Percentiles rank a stretch among this genome's conserved stretches.
Evolutionary conservation across 30 jellyfish, hydroid and myxozoan species (phyloP).

Genomic region (Turritopsis rubra): DNA sequence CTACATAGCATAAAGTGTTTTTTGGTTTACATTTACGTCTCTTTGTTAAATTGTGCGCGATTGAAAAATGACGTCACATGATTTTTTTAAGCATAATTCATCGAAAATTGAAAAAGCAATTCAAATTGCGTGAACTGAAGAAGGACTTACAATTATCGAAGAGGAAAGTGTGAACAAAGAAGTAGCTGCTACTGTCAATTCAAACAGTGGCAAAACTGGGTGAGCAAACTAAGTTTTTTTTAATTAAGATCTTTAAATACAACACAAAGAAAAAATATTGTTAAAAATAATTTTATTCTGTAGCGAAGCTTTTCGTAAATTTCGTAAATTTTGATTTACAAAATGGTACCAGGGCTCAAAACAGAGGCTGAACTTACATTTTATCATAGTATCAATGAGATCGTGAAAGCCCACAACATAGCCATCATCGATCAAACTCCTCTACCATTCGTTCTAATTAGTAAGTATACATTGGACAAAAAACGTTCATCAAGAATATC

Average conservation of each 20-base stretch:
- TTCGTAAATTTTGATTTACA: too few relatives aligned
- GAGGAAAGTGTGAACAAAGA: not conserved
- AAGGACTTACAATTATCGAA: not conserved
- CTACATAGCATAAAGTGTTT: not conserved
- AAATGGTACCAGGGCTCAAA: not conserved
- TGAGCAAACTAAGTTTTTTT: not conserved
- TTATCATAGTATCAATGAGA: not conserved
- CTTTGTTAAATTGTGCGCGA: not conserved
- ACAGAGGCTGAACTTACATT: not conserved
- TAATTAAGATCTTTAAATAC: not conserved
- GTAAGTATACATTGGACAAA: too few relatives aligned
- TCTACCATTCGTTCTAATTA: too few relatives aligned
- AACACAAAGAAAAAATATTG: not conserved
- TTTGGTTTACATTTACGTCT: not conserved
- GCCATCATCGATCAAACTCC: too few relatives aligned
- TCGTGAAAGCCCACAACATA: not conserved
- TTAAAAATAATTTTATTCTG: not conserved
- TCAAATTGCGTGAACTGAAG: not conserved
- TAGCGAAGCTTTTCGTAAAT: not conserved
- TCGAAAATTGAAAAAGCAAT: not conserved
- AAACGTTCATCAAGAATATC: too few relatives aligned
- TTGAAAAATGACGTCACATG: not conserved
- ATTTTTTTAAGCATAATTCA: not conserved
- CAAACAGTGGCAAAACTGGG: not conserved
- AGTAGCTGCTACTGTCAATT: not conserved